These are phyloP conservation scores for Saxidomus purpurata DNA, from an alignment of 1,140 invertebrate species.

Conservation along the genomic window DNA sequence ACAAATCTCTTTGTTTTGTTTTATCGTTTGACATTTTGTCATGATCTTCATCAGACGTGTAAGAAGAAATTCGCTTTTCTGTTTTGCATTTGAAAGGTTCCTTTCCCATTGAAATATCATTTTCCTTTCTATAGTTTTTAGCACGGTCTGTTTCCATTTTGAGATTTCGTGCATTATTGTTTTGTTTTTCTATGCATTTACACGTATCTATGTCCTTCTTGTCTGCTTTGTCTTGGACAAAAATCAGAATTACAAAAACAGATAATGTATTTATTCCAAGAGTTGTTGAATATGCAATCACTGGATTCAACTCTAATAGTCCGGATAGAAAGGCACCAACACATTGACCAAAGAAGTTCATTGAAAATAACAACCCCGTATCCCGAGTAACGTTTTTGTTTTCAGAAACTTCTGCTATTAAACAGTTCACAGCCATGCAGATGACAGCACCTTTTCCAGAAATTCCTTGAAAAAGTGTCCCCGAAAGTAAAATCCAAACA, in stretches of 20 bases:
- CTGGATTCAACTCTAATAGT: neutral
- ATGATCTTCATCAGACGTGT: neutral
- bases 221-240: neutral
- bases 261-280: neutral
- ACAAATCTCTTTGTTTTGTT: neutral
- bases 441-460: neutral
- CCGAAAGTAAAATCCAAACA: neutral
- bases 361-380: neutral
- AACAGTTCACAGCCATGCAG: neutral
- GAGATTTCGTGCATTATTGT: neutral
- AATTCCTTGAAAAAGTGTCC: neutral
- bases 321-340: neutral
- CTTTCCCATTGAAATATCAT: neutral
- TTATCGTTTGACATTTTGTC: neutral
- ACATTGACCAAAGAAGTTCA: conserved; percentile 6
- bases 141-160: neutral
- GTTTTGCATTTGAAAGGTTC: neutral
- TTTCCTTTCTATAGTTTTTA: neutral
- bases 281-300: neutral
- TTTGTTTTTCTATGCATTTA: neutral
- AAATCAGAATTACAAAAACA: neutral
- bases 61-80: neutral
- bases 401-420: neutral
- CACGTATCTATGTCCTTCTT: neutral
- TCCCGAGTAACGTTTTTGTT: neutral